These are phyloP conservation scores for Conus canariensis DNA, from an alignment of 2,888 invertebrate species.

Conservation along the genomic window DNA sequence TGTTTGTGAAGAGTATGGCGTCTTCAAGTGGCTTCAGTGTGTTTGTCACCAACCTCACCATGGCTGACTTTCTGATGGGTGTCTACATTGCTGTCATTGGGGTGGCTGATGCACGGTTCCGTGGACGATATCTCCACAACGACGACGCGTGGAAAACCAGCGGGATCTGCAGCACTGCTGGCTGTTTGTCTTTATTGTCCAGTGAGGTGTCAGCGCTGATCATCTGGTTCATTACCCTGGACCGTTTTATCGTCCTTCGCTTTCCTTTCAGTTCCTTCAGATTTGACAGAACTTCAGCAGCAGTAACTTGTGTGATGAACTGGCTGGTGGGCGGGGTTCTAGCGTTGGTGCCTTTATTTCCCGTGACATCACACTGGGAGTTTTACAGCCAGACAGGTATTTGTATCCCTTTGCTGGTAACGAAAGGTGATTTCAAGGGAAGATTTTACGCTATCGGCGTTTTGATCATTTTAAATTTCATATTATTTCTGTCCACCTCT, in stretches of 20 bases:
- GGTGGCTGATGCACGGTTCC: slow-evolving; percentile 56
- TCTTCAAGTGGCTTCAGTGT: slow-evolving; percentile 31
- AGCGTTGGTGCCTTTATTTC: slow-evolving; percentile 71
- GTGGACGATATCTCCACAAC: slow-evolving; percentile 58
- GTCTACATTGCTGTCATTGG: slow-evolving; percentile 59
- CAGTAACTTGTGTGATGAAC: slow-evolving; percentile 52
- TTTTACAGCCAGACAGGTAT: slow-evolving; percentile 71
- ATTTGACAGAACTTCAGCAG: slow-evolving; percentile 61
- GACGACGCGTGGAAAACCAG: slow-evolving; percentile 59
- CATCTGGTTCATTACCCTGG: slow-evolving; percentile 83
- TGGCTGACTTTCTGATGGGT: slow-evolving; percentile 58
- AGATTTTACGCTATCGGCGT: slow-evolving; percentile 75
- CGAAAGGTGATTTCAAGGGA: slow-evolving; percentile 71
- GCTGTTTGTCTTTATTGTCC: slow-evolving; percentile 74
- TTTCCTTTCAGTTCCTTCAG: slow-evolving; percentile 80
- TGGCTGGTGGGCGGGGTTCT: slow-evolving; percentile 66
- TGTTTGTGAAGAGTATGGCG: not conserved
- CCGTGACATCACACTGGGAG: slow-evolving; percentile 56
- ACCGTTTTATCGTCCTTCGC: slow-evolving; percentile 83
- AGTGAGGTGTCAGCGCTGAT: slow-evolving; percentile 84
- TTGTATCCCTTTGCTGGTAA: slow-evolving; percentile 75
- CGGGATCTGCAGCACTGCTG: slow-evolving; percentile 57
- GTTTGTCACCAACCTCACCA: slow-evolving; percentile 44
- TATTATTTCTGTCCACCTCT: slow-evolving; percentile 70
- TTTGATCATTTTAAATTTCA: slow-evolving; percentile 72